Evolutionary conservation across 2,113 vertebrate genomes (phyloP).

Genomic region (Aleadryas rufinucha): DNA sequence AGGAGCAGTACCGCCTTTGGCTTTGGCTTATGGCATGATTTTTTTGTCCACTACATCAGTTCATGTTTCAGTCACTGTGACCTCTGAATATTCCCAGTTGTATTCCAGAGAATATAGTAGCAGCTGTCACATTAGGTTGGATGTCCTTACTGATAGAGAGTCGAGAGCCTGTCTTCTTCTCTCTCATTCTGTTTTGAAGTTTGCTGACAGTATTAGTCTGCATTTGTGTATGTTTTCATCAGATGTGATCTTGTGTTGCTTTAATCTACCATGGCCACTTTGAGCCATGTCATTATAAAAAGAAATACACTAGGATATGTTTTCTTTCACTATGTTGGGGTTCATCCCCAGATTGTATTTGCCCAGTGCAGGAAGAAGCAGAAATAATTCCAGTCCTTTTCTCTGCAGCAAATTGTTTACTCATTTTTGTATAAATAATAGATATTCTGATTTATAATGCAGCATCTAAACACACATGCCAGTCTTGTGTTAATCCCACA

Average conservation of each 20-base stretch:
- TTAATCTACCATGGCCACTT: not conserved
- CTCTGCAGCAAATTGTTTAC: not conserved
- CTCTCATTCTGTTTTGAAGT: not conserved
- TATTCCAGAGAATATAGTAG: not conserved
- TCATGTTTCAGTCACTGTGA: not conserved
- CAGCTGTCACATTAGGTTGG: not conserved
- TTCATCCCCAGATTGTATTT: not conserved
- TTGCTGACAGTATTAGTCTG: not conserved
- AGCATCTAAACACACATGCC: not conserved
- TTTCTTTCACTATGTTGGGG: not conserved
- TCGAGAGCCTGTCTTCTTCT: not conserved
- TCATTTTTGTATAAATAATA: not conserved
- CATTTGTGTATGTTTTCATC: not conserved
- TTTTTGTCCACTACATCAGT: not conserved
- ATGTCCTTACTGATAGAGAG: not conserved
- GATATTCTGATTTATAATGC: not conserved
- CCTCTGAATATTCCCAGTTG: not conserved
- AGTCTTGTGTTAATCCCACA: not conserved
- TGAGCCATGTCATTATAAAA: not conserved
- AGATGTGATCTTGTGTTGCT: not conserved
- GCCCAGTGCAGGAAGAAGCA: not conserved
- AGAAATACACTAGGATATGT: not conserved
- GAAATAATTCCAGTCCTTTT: not conserved
- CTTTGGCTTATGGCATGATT: not conserved
- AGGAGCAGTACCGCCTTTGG: not conserved